phyloP scores from a whole-genome alignment of 2,113 vertebrate species.

The Tetrao urogallus region DNA sequence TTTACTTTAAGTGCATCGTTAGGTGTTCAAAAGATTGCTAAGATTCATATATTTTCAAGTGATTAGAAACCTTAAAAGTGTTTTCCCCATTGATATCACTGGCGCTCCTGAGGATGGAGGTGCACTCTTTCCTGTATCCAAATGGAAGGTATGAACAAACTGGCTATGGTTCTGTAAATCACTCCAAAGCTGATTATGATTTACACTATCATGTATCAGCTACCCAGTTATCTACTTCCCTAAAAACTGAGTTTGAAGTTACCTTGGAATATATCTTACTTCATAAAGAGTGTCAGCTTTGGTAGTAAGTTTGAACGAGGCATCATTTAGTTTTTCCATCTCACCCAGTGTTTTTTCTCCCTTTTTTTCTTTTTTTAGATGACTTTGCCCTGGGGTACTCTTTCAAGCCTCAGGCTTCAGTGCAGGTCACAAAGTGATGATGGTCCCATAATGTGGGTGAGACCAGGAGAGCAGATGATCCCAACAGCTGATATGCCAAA shows the following conservation, averaged over 20 bases:
- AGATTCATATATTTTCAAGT: background rate
- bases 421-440: conserved; percentile 97
- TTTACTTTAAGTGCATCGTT: background rate
- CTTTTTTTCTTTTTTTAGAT: conserved; percentile 73
- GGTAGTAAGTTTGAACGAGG: background rate
- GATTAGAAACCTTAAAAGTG: background rate
- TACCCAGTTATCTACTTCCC: background rate
- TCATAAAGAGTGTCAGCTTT: background rate
- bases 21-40: background rate
- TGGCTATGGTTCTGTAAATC: background rate
- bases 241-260: background rate
- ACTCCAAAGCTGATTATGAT: background rate
- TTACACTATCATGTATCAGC: background rate
- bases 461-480: conserved; percentile 98
- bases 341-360: conserved; percentile 52
- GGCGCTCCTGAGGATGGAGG: background rate
- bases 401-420: conserved; percentile 93
- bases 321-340: background rate
- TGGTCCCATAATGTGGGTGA: conserved; percentile 98
- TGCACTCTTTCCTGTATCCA: background rate
- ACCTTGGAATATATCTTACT: background rate
- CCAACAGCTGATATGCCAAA: conserved; percentile 98
- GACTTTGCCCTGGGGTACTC: conserved; percentile 96
- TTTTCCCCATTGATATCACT: background rate
- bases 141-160: background rate